Evolutionary conservation across 2,888 invertebrate genomes (phyloP), one percentile per base, ranked within the genome.

Genomic region (Parochlus steinenii): DNA sequence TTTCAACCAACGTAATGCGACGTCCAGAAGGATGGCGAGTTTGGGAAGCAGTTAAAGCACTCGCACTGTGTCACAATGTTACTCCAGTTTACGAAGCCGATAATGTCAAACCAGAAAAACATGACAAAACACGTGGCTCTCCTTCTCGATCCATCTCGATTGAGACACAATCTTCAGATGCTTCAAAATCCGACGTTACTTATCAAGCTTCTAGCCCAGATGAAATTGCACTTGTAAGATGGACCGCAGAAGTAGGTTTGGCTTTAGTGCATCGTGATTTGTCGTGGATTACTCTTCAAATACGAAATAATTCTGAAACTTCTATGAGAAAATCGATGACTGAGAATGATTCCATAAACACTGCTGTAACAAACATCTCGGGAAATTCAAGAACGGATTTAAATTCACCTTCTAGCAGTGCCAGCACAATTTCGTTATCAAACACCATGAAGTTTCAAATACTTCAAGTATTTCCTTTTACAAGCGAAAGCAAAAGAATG

Each of bases 11-110:
- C 41, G 49, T 56, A 44, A 70, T 81, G 46, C 63, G 78, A 35
- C 64, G 74, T 48, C 65, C 82, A 10, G 69, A 76, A 51, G 67
- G 74, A 36, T 70, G 74, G 41, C 70, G 87, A 35, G 79, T 90
- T 40, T 79, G 79, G 62, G 85, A 87, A 50, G 85, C 86, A 0
- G 87, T 95, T 18, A 78, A 87, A 47, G 95, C 97, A 0, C 63
- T 99, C 33, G 93, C 97, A 0, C 63, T 99, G 23, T 99, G 98
- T 55, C 98, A 99, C 55, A 99, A 99, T 58, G 98, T 99, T 7
- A 99, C 98, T 0, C 98, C 98, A 0, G 89, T 93, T 3, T 86
- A 81, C 50, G 95, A 95, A 46, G 65, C 62, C 12, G 57, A 57
- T 42, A 55, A 56, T 20, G 49, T 50, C 31, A n/a, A n/a, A n/a